Evolutionary conservation across 2,888 invertebrate species (phyloP), one percentile per base, ranked within the genome.

Genomic region (Leptopilina syphax): DNA sequence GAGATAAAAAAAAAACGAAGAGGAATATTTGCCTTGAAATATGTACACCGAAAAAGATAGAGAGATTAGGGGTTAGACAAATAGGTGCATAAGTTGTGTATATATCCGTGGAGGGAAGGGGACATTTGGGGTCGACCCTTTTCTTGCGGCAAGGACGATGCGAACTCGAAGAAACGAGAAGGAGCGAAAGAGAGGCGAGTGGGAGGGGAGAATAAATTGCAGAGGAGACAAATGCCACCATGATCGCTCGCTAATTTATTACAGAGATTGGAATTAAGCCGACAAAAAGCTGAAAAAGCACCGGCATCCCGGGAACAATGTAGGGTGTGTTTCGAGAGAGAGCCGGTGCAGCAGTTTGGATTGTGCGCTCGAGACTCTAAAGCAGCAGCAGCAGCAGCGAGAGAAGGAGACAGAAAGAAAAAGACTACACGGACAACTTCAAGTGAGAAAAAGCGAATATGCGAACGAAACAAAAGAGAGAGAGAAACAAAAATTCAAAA

Each of bases 231-330:
- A 91, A 90, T 91, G 90, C 91, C 91, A 91, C 91, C 90, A 87
- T 91, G 91, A 91, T 91, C 90, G 91, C 80, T 87, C 83, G 87
- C 89, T 91, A 91, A 91, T 91, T 91, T 91, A 91, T 91, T 88
- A 89, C 88, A 85, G 88, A 85, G 88, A 88, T 88, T 84, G 89
- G 89, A 90, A 91, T 91, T 90, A 88, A 89, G 88, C 89, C 89
- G 89, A 85, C 88, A 89, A 90, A 88, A 89, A 88, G 87, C 85
- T 86, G 86, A 88, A 88, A 88, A 88, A 87, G 87, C 80, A 80
- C 83, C 80, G 84, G 87, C 86, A 88, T 86, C 83, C 85, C 85
- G 80, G 83, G 86, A 90, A 90, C 70, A 67, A 68, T 67, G 78
- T 70, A 78, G 76, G 67, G 65, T 65, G 70, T 67, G 76, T 54